Percentiles rank a stretch among this genome's conserved stretches.
Evolutionary conservation across 2,113 vertebrate genomes (phyloP).

Genomic region (Pyxicephalus adspersus): DNA sequence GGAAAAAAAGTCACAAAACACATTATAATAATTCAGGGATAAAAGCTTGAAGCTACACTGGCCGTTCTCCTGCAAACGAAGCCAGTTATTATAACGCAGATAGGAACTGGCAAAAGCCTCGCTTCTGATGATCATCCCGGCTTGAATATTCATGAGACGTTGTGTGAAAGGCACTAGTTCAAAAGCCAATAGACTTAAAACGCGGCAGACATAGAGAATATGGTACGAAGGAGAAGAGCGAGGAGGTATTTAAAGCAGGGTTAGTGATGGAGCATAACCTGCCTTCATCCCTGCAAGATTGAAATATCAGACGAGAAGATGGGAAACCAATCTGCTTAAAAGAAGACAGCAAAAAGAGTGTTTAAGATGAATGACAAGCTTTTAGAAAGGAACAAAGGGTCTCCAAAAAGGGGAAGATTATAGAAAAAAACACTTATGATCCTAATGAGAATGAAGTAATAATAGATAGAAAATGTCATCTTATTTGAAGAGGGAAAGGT

Average conservation of each 20-base stretch:
- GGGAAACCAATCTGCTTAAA: slow-evolving; percentile 50
- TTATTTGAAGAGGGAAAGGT: slow-evolving; percentile 33
- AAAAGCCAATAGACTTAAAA: slow-evolving; percentile 55
- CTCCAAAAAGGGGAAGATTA: slow-evolving; percentile 42
- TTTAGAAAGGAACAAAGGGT: slow-evolving; percentile 53
- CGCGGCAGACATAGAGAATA: slow-evolving; percentile 49
- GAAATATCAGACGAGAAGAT: slow-evolving; percentile 52
- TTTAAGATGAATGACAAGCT: slow-evolving; percentile 53
- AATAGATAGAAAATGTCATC: slow-evolving; percentile 46
- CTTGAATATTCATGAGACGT: slow-evolving; percentile 54
- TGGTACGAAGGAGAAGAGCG: slow-evolving; percentile 7
- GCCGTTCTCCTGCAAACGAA: slow-evolving; percentile 24
- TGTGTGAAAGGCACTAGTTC: slow-evolving; percentile 51
- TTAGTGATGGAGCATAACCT: slow-evolving; percentile 51
- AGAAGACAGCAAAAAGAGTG: slow-evolving; percentile 26
- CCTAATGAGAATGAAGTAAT: slow-evolving; percentile 47
- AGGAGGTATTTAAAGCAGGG: slow-evolving; percentile 50
- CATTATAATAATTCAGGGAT: slow-evolving; percentile 33
- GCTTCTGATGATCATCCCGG: slow-evolving; percentile 45
- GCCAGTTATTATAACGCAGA: slow-evolving; percentile 43
- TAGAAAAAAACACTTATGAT: slow-evolving; percentile 24
- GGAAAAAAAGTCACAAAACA: background rate
- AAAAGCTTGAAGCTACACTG: slow-evolving; percentile 41
- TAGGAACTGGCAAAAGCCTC: slow-evolving; percentile 51
- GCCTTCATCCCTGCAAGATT: slow-evolving; percentile 49